Conservation (phyloP, 2,888 invertebrate genomes). For the Microctonus aethiopoides region DNA sequence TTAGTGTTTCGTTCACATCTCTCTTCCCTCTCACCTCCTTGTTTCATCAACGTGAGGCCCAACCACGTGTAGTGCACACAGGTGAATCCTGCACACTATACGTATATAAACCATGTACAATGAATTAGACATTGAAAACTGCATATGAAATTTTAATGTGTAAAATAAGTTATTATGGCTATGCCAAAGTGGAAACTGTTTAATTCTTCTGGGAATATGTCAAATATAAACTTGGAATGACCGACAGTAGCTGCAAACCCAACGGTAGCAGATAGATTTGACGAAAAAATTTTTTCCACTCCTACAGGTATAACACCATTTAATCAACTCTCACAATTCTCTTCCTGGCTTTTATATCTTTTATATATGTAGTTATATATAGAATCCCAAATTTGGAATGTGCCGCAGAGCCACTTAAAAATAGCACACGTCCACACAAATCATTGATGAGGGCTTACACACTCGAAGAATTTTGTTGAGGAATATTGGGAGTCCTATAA, state of each 20-base stretch:
- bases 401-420: constrained; percentile 45
- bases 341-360: constrained; percentile 4
- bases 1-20: too few species aligned
- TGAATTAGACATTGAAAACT: too few species aligned
- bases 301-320: constrained; percentile 24
- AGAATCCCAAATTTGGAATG: constrained; percentile 26
- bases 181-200: too few species aligned
- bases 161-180: too few species aligned
- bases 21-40: too few species aligned
- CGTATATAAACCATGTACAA: too few species aligned
- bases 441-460: constrained; percentile 37
- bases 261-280: constrained; percentile 15
- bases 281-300: not conserved
- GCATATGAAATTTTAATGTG: too few species aligned
- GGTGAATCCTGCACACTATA: too few species aligned
- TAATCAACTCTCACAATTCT: not conserved
- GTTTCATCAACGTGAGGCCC: too few species aligned
- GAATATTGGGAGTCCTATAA: not conserved
- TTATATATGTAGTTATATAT: not conserved
- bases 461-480: constrained; percentile 13
- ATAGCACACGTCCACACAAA: constrained; percentile 44
- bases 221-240: too few species aligned
- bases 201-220: too few species aligned
- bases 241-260: not conserved
- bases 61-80: too few species aligned